Conservation (phyloP, 2,888 invertebrate genomes). For the Acleris sparsana region DNA sequence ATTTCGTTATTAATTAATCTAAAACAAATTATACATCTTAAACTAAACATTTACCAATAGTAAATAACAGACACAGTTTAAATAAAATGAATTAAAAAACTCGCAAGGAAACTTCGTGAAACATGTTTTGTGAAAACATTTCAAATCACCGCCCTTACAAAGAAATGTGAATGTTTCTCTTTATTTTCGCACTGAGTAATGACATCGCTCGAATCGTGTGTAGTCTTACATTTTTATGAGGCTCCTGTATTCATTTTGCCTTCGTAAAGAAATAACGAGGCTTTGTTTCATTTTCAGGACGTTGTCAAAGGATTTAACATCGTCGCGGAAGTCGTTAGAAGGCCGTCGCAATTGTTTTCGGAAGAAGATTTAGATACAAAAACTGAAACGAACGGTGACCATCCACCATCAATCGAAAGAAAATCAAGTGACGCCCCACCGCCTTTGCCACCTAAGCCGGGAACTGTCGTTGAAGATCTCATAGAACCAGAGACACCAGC, state of each 20-base stretch:
- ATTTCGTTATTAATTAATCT: too few species aligned
- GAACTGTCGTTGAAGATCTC: slow-evolving; percentile 57
- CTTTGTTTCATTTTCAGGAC: slow-evolving; percentile 81
- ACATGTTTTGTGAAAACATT: slow-evolving; percentile 48
- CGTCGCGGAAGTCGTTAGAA: slow-evolving; percentile 90
- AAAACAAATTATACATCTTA: too few species aligned
- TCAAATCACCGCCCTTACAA: slow-evolving; percentile 47
- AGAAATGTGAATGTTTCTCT: slow-evolving; percentile 50
- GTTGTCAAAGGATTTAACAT: slow-evolving; percentile 93
- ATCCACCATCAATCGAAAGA: slow-evolving; percentile 58
- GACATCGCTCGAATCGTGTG: slow-evolving; percentile 53
- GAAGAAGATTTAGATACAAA: slow-evolving; percentile 76
- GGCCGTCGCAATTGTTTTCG: slow-evolving; percentile 86
- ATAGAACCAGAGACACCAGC: slow-evolving; percentile 91
- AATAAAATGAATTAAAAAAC: too few species aligned
- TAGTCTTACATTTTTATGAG: slow-evolving; percentile 48
- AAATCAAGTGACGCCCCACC: slow-evolving; percentile 72
- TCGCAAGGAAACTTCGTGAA: slow-evolving; percentile 8
- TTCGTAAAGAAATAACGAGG: slow-evolving; percentile 26
- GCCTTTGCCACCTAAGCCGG: slow-evolving; percentile 72
- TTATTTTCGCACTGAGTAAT: slow-evolving; percentile 57
- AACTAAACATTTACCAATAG: too few species aligned
- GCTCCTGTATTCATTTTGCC: slow-evolving; percentile 41
- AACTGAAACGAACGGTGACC: slow-evolving; percentile 43
- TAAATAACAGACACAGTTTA: too few species aligned